A percentile compares a stretch with the other conserved stretches of the same genome.
Conservation (phyloP, 64 coral and sea anemone species). For the Pocillopora damicornis region DNA sequence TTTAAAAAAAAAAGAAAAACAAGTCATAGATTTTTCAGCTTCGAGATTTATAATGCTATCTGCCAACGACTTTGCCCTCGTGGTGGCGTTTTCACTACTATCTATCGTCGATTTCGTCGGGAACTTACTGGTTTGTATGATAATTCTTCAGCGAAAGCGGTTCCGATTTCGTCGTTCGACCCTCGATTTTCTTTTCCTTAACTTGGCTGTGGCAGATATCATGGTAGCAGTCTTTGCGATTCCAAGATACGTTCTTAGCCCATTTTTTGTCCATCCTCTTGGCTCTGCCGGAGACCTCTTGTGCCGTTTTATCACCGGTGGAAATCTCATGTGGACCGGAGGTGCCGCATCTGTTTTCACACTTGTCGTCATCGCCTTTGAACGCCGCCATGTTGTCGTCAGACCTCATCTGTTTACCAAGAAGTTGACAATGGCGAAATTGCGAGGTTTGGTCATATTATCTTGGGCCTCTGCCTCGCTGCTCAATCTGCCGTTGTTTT, state of each 20-base stretch:
- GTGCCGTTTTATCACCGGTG: slow-evolving; percentile 30
- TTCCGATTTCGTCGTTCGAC: slow-evolving; percentile 26
- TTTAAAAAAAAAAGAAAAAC: background rate
- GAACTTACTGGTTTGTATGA: slow-evolving; percentile 12
- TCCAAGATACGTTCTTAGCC: slow-evolving; percentile 12
- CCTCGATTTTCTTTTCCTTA: slow-evolving; percentile 29
- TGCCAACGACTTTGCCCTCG: slow-evolving; percentile 2
- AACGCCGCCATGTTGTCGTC: slow-evolving; percentile 1
- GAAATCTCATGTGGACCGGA: slow-evolving; percentile 38
- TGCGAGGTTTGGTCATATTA: background rate
- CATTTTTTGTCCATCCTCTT: background rate
- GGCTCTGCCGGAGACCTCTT: background rate
- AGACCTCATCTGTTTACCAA: background rate
- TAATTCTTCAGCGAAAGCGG: slow-evolving; percentile 24
- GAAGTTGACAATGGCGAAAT: background rate
- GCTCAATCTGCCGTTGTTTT: slow-evolving; percentile 28
- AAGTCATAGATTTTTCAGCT: background rate
- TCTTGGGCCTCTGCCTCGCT: slow-evolving; percentile 15
- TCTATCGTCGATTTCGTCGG: slow-evolving; percentile 11
- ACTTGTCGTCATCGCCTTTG: slow-evolving; percentile 24
- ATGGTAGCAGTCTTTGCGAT: slow-evolving; percentile 26
- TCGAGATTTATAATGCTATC: background rate
- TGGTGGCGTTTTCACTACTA: background rate
- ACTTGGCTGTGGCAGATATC: slow-evolving; percentile 15
- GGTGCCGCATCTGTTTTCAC: slow-evolving; percentile 25